Evolutionary conservation across 1,140 invertebrate genomes (phyloP).

Genomic region (Adelges cooleyi): DNA sequence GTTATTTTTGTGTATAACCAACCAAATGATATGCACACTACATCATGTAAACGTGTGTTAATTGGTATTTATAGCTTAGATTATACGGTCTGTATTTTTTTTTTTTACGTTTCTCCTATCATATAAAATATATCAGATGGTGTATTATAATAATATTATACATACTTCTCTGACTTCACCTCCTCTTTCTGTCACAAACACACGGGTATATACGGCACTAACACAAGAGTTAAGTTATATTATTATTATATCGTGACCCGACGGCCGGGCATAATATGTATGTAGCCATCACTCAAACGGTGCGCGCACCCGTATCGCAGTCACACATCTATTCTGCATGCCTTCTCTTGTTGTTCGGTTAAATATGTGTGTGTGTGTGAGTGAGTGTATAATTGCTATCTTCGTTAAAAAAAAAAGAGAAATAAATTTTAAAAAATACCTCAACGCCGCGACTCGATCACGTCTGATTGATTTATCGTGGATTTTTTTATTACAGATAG

Average conservation of each 20-base stretch:
- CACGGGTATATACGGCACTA: too few relatives aligned
- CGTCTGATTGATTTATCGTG: slow-evolving; percentile 25
- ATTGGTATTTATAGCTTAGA: not conserved
- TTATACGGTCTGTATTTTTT: not conserved
- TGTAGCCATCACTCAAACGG: slow-evolving; percentile 20
- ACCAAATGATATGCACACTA: too few relatives aligned
- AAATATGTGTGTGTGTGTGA: not conserved
- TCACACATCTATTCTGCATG: slow-evolving; percentile 12
- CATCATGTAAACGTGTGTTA: not conserved
- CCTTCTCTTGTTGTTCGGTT: not conserved
- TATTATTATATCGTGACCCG: not conserved
- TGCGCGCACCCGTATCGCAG: not conserved
- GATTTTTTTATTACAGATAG: not conserved
- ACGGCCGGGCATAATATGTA: not conserved
- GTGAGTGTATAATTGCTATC: slow-evolving; percentile 9
- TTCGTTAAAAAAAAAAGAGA: not conserved
- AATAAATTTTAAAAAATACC: slow-evolving; percentile 4
- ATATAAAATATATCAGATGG: too few relatives aligned
- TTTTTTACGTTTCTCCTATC: too few relatives aligned
- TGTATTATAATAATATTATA: too few relatives aligned
- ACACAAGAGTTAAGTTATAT: not conserved
- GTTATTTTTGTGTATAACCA: too few relatives aligned
- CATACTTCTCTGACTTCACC: too few relatives aligned
- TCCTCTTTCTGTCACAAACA: too few relatives aligned
- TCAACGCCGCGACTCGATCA: not conserved